These are phyloP conservation scores for Yasuhikotakia modesta DNA, from an alignment of 2,797 vertebrate species.

Conservation along the genomic window DNA sequence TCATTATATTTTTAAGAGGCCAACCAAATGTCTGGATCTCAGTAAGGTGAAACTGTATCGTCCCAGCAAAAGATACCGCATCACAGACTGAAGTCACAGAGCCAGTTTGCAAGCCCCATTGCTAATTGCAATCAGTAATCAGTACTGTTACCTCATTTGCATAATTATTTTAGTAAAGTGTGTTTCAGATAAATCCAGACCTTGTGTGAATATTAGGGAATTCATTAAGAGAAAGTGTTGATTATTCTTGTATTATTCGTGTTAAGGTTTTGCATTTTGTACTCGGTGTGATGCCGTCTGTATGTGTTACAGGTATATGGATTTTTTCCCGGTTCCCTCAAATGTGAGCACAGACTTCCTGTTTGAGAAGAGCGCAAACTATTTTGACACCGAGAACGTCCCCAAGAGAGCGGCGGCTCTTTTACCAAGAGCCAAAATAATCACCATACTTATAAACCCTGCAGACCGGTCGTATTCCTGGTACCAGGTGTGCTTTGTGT, in stretches of 20 bases:
- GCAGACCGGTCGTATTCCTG: conserved; percentile 93
- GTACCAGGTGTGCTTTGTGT: conserved; percentile 87
- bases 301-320: conserved; percentile 89
- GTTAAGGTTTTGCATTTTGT: not conserved
- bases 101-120: too few species aligned
- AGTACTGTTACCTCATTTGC: too few species aligned
- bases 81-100: too few species aligned
- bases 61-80: too few species aligned
- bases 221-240: too few species aligned
- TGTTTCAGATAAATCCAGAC: too few species aligned
- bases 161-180: too few species aligned
- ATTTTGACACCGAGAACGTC: conserved; percentile 90
- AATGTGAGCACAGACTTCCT: conserved; percentile 96
- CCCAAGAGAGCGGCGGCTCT: conserved; percentile 88
- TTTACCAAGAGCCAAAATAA: conserved; percentile 90
- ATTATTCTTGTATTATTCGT: not conserved
- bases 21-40: too few species aligned
- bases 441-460: conserved; percentile 91
- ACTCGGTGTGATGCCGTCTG: not conserved
- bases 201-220: not conserved
- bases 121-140: too few species aligned
- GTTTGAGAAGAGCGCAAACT: conserved; percentile 98
- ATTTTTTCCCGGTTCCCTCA: conserved; percentile 96
- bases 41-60: too few species aligned
- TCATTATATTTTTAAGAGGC: too few species aligned